Conservation (phyloP, 2,888 invertebrate species). For the Vesta saturnalis region DNA sequence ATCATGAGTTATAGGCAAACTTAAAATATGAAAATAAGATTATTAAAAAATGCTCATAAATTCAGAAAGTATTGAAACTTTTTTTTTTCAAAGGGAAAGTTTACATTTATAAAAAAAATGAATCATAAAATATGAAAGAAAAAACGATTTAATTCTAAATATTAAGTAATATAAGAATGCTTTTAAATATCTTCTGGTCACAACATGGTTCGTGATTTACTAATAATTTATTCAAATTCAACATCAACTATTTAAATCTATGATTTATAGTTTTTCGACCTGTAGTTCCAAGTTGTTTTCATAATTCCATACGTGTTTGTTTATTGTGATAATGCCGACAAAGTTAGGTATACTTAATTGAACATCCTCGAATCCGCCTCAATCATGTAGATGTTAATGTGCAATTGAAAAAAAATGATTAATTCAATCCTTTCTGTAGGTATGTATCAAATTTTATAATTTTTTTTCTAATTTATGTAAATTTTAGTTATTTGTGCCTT, state of each 20-base stretch:
- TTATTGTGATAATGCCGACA: slow-evolving; percentile 26
- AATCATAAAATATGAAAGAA: not conserved
- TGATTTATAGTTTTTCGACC: slow-evolving; percentile 9
- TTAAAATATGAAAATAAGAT: no score
- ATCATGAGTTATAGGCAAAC: no score
- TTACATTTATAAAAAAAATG: no score
- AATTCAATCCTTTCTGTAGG: not conserved
- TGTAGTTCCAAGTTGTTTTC: slow-evolving; percentile 12
- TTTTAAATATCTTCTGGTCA: not conserved
- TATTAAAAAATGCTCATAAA: no score
- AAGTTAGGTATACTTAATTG: slow-evolving; percentile 23
- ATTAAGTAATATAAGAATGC: slow-evolving; percentile 8
- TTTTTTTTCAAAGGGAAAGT: no score
- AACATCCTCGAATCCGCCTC: slow-evolving; percentile 23
- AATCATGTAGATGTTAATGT: slow-evolving; percentile 15
- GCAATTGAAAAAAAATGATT: slow-evolving; percentile 14
- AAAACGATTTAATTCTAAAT: not conserved
- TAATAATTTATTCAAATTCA: slow-evolving; percentile 22
- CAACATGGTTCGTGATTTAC: slow-evolving; percentile 15
- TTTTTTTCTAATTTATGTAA: not conserved
- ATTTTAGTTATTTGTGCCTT: not conserved
- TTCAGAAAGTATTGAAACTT: no score
- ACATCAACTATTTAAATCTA: slow-evolving; percentile 10
- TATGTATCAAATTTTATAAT: not conserved
- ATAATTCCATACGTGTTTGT: slow-evolving; percentile 27